These are phyloP conservation scores for Blastobasis lacticolella DNA, from an alignment of 2,888 invertebrate species.

Conservation along the genomic window DNA sequence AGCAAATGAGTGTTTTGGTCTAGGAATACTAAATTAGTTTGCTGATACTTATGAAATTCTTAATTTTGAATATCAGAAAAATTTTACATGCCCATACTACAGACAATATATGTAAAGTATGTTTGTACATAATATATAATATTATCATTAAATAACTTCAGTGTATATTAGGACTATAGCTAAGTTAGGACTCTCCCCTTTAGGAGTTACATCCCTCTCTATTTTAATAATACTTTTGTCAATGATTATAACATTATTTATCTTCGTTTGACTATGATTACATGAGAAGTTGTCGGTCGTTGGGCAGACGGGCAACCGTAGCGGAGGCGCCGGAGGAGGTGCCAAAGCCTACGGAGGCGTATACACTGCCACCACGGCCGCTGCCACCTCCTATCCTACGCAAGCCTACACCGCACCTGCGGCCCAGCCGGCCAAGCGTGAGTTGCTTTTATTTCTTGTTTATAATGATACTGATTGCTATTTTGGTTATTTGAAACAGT, in stretches of 20 bases:
- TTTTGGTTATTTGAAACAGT: background rate
- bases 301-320: conserved; percentile 46
- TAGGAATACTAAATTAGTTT: too few relatives aligned
- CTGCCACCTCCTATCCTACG: conserved; percentile 56
- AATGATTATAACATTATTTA: background rate
- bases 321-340: conserved; percentile 65
- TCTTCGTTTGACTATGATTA: conserved; percentile 8
- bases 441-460: conserved; percentile 34
- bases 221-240: background rate
- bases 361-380: conserved; percentile 73
- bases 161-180: too few relatives aligned
- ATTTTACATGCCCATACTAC: too few relatives aligned
- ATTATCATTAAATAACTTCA: too few relatives aligned
- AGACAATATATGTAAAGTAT: too few relatives aligned
- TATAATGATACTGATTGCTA: background rate
- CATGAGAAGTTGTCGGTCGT: conserved; percentile 12
- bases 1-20: too few relatives aligned
- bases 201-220: background rate
- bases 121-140: too few relatives aligned
- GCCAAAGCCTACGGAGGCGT: conserved; percentile 77
- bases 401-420: conserved; percentile 72
- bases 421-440: conserved; percentile 76
- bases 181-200: too few relatives aligned
- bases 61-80: too few relatives aligned
- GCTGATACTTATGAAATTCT: too few relatives aligned